Base-by-base conservation (phyloP, 2,797 vertebrate genomes). In the Gila robusta region DNA sequence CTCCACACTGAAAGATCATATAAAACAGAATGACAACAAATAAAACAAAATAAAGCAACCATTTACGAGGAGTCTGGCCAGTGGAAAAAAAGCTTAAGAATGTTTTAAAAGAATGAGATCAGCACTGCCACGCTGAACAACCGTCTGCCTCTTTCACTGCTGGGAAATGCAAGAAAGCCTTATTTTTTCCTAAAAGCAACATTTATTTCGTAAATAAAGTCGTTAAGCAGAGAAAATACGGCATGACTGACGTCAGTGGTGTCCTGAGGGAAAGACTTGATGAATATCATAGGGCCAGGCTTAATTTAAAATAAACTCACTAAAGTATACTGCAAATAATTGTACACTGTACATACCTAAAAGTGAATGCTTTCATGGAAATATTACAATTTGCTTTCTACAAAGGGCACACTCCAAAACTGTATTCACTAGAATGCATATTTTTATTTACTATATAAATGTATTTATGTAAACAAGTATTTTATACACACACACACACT, bases 101-200 rank as follows among this genome's bases (percentile, higher is more conserved):
- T 84, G 86, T 87, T 87, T 83, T 49, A 70, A 82, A 62, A 72
- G 77, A 84, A 87, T 89, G 83, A 90, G 77, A 74, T 88, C 87
- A 89, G 88, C 54, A 69, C 64, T 49, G 77, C 79, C 56, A 52
- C 71, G 66, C 73, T 52, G 56, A 86, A 86, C 83, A 87, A 81
- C 72, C 70, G 32, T 39, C 82, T 76, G 72, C 81, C 79, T 88
- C 76, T 80, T 81, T 70, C 79, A 74, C 59, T 76, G n/a, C 86
- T 79, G 70, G 59, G 62, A 89, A 86, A 79, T 59, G 64, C 83
- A 84, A 84, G 81, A 76, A 44, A 41, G 67, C 80, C 66, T 85
- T 83, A 54, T 83, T 77, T 83, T 56, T 83, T 82, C 81, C 78
- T 72, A 62, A 72, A 59, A 62, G 88, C 85, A 83, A 80, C 87